Base-by-base conservation (phyloP, 2,888 invertebrate genomes). In the Pseudococcus longispinus region DNA sequence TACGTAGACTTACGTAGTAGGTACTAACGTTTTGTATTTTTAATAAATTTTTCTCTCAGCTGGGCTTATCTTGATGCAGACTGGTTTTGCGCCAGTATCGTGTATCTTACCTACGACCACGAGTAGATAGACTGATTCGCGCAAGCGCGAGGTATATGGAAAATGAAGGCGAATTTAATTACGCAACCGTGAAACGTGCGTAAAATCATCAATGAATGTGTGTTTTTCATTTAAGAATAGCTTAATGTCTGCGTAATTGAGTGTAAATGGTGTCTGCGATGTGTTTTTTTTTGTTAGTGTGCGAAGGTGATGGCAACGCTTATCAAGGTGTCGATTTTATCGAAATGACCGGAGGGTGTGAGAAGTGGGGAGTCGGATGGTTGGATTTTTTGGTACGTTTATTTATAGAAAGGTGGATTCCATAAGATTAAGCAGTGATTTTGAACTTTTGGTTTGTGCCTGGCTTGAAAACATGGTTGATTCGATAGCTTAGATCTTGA, bases 201-300 rank as follows among this genome's bases (percentile, higher is more conserved):
- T 70, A 70, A 70, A 70, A 70, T 70, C 29, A 70, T 70, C 70
- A 70, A 70, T 70, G 70, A 70, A 70, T 29, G 70, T 70, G 55
- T 55, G 55, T 55, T 55, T 70, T 70, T 70, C 70, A 70, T 70
- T 29, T 70, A 70, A 15, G 70, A 70, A 70, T 70, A 70, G 13
- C 29, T 70, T 29, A 70, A 26, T 5, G 26, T 29, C 26, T 29
- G 70, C 70, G 70, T 70, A 70, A 70, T 70, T 29, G 70, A 29
- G 70, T 70, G 29, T 29, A 8, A 23, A 1, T 11, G 60, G 23
- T 23, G 60, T 65, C 60, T 65, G 60, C 11, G 60, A 44, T 2
- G 13, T 37, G 44, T 44, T 2, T 32, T 32, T 32, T 32, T 32
- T 32, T 44, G 11, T 9, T 6, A 9, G 6, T 9, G 44, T 3